Percentiles rank a stretch among this genome's conserved stretches.
Conservation (phyloP, 2,113 vertebrate genomes). For the Cygnus buccinator region DNA sequence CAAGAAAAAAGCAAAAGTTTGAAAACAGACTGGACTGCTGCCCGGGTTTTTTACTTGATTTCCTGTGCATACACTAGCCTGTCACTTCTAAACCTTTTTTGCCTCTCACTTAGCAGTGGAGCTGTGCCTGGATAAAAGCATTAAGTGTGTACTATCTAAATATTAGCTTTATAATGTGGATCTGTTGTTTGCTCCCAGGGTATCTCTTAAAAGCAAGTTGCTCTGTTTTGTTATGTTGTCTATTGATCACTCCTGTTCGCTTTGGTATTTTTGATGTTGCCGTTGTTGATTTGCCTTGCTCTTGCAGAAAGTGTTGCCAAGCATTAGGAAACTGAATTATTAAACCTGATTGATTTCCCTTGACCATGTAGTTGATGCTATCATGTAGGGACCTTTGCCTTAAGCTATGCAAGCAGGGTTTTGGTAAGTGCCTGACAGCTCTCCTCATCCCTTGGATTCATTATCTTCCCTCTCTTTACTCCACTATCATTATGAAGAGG, state of each 20-base stretch:
- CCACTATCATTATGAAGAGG: neutral
- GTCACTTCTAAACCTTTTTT: conserved; percentile 14
- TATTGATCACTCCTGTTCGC: neutral
- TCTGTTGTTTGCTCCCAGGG: neutral
- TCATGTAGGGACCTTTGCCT: neutral
- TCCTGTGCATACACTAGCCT: neutral
- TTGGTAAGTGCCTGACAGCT: neutral
- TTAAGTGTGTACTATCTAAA: neutral
- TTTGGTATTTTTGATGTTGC: neutral
- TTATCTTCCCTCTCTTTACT: neutral
- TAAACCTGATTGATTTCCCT: conserved; percentile 11
- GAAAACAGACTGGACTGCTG: neutral
- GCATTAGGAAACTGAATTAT: conserved; percentile 35
- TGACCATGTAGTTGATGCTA: neutral
- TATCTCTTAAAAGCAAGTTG: neutral
- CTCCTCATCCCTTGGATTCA: neutral
- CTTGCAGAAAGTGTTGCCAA: neutral
- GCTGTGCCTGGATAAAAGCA: neutral
- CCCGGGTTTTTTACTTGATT: neutral
- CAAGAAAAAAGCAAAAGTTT: neutral
- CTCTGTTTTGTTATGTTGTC: neutral
- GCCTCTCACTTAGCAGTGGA: neutral
- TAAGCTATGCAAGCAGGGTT: neutral
- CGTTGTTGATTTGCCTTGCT: neutral
- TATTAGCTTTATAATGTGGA: neutral